A percentile compares a stretch with the other conserved stretches of the same genome.
Conservation (phyloP, 2,797 vertebrate genomes). For the Bryconaethiops microstoma region DNA sequence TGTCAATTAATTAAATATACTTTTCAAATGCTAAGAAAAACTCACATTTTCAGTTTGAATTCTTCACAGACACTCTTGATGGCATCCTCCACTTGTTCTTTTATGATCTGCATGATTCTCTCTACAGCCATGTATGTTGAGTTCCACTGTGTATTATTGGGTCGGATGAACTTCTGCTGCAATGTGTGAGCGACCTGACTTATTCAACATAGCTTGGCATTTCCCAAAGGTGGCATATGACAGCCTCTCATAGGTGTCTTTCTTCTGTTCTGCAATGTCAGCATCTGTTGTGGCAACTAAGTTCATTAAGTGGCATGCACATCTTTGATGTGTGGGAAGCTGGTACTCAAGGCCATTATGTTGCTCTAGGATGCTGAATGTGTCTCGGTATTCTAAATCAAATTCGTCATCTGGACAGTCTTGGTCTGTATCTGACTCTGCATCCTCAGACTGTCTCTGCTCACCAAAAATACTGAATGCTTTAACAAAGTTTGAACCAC, state of each 20-base stretch:
- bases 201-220: slow-evolving; percentile 52
- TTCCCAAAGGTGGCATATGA: slow-evolving; percentile 46
- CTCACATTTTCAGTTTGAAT: slow-evolving; percentile 53
- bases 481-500: slow-evolving; percentile 51
- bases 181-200: slow-evolving; percentile 23
- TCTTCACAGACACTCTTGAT: too few relatives aligned
- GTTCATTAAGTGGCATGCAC: too few relatives aligned
- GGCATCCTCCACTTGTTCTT: too few relatives aligned
- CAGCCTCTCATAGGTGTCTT: slow-evolving; percentile 26
- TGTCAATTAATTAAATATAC: not conserved
- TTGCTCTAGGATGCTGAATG: slow-evolving; percentile 48
- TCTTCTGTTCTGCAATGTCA: too few relatives aligned
- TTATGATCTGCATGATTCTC: slow-evolving; percentile 34
- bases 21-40: slow-evolving; percentile 17
- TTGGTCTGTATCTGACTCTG: slow-evolving; percentile 31
- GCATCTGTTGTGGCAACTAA: slow-evolving; percentile 48
- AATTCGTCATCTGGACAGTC: slow-evolving; percentile 20
- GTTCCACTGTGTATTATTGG: too few relatives aligned
- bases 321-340: too few relatives aligned
- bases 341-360: slow-evolving; percentile 47
- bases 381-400: slow-evolving; percentile 41
- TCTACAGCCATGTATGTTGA: too few relatives aligned
- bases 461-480: slow-evolving; percentile 52
- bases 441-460: slow-evolving; percentile 36
- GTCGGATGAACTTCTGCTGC: slow-evolving; percentile 51